Evolutionary conservation across 92 coral and sea anemone genomes (phyloP), one percentile per base, ranked within the genome.

Genomic region (Epizoanthus scotinus): DNA sequence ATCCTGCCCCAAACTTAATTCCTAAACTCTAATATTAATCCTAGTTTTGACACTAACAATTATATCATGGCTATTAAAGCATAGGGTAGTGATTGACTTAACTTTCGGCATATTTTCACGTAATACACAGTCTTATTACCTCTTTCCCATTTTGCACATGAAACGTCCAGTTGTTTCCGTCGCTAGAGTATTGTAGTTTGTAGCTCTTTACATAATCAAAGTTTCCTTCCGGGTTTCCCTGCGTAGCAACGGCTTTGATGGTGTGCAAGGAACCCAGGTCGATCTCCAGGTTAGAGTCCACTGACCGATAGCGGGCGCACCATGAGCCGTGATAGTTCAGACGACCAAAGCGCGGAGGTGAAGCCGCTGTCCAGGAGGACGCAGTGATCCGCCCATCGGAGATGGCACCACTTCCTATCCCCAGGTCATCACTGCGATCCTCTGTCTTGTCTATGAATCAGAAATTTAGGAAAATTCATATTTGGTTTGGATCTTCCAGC

Each of bases 161-260:
- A 38, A 57, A 64, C 8, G 69, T 44, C 97, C 97, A 92, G 62
- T 67, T 78, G 26, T 78, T 85, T 25, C 94, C 94, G 42, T 92
- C 94, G 17, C 52, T 19, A 10, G 97, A 90, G 85, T 85, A 78
- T 77, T 82, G 86, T 15, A 92, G 63, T 47, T 81, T 87, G 69
- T 92, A 92, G 19, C 86, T 86, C 85, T 87, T 90, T 20, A 92
- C 97, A 62, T 83, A 92, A 55, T 92, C 97, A 24, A 87, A 80
- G 70, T 92, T 92, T 4, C 94, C 94, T 3, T 73, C 91, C 0
- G 97, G 97, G 63, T 92, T 92, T 0, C 97, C 97, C 67, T 92
- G 97, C 3, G 97, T 87, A 19, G 97, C 97, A 24, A 92, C 91
- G 19, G 92, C 91, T 13, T 91, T 86, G 47, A 92, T 63, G 62